Evolutionary conservation across 2,797 vertebrate genomes (phyloP), one percentile per base, ranked within the genome.

Genomic region (Gymnoscopelus braueri): DNA sequence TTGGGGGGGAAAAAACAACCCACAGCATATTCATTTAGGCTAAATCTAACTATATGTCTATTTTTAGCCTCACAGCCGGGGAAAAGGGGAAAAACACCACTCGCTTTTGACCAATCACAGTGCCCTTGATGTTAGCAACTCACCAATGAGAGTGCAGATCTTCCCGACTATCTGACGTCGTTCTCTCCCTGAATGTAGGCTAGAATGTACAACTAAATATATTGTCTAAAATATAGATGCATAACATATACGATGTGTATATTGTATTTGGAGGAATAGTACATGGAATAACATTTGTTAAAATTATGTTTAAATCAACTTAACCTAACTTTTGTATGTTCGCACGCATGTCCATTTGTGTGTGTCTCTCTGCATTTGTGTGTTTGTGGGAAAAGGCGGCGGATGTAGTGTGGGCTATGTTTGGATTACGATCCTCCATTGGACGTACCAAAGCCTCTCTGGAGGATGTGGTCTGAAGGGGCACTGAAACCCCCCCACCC

Each of bases 61-160:
- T 90, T 89, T 88, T 88, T 89, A 91, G 77, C 58, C 4, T 0
- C 80, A 83, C 72, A 80, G 81, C 87, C 84, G 79, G 78, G 79
- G 67, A 63, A 83, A 82, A 80, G 19, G 69, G 77, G 83, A 72
- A 86, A 55, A 89, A 86, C 79, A 84, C 84, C 52, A 44, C 74
- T 53, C 68, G 67, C 57, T 57, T 80, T 64, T 77, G 81, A 85
- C 89, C 91, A 91, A 89, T 90, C 83, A 67, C 5, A 64, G 26
- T 3, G 10, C 26, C 50, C 47, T 14, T 15, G 79, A 72, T 53
- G 72, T 69, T 69, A 39, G 59, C 9, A 15, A 55, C 76, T 29
- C 69, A 60, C 87, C 89, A 90, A 85, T 88, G 77, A 84, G 69
- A 79, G 73, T 60, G 15, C 61, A 39, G 69, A 53, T 68, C 57